Evolutionary conservation across 2,888 invertebrate genomes (phyloP).

Genomic region (Polymixis lichenea): DNA sequence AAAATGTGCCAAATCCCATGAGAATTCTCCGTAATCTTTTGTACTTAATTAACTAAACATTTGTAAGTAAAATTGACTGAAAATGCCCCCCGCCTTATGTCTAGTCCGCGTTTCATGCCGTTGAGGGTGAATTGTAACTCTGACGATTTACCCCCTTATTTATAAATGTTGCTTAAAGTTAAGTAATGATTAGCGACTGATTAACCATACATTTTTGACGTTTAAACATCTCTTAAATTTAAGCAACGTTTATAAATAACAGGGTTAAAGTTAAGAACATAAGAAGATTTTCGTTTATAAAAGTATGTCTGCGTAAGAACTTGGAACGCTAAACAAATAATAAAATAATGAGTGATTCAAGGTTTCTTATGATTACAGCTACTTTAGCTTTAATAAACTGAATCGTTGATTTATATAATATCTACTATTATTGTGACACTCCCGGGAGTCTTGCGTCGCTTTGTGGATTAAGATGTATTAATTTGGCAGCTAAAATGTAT

Average conservation of each 20-base stretch:
- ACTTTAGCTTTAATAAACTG: background rate
- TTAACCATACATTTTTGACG: too few species aligned
- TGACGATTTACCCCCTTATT: too few species aligned
- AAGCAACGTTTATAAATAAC: too few species aligned
- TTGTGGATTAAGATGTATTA: too few species aligned
- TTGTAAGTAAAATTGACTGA: constrained; percentile 70
- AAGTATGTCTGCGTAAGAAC: background rate
- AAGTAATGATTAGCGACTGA: too few species aligned
- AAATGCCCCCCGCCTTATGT: constrained; percentile 70
- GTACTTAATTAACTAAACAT: constrained; percentile 46
- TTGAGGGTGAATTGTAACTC: constrained; percentile 48
- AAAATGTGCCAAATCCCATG: constrained; percentile 73
- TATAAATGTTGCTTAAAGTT: too few species aligned
- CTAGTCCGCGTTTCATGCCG: constrained; percentile 67
- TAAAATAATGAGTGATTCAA: too few species aligned
- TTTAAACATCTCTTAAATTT: too few species aligned
- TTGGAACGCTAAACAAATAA: too few species aligned
- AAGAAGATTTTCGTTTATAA: background rate
- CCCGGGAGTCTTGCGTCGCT: background rate
- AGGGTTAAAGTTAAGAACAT: background rate
- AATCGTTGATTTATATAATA: background rate
- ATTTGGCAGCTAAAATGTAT: background rate
- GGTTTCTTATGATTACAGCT: background rate
- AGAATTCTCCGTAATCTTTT: constrained; percentile 63
- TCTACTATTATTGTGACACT: too few species aligned